Percentiles rank a stretch among this genome's conserved stretches.
Evolutionary conservation across 2,113 vertebrate species (phyloP).

Genomic region (Mungos mungo): DNA sequence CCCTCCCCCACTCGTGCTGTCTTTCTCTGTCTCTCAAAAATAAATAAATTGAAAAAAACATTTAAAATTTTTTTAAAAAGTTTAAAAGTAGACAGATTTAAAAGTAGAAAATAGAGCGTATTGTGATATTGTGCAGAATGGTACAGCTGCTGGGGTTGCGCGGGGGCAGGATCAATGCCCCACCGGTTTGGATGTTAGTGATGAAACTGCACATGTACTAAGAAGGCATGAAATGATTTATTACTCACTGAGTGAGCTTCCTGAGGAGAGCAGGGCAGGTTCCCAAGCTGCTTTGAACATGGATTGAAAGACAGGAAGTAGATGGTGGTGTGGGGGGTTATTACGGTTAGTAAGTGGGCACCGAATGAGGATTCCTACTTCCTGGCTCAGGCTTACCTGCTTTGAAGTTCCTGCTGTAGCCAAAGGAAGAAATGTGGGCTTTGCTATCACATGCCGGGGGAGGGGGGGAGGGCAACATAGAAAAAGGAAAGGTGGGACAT

Average conservation of each 20-base stretch:
- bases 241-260: neutral
- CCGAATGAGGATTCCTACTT: neutral
- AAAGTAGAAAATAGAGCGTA: neutral
- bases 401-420: neutral
- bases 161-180: neutral
- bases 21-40: too few relatives aligned
- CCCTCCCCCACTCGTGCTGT: too few relatives aligned
- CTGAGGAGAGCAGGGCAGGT: neutral
- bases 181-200: neutral
- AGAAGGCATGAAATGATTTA: neutral
- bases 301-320: neutral
- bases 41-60: too few relatives aligned
- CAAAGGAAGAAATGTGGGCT: neutral
- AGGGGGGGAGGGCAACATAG: neutral
- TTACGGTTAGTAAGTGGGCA: neutral
- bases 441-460: neutral
- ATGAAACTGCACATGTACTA: too few relatives aligned
- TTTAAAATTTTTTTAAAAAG: neutral
- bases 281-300: neutral
- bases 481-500: too few relatives aligned
- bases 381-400: rapidly evolving
- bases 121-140: neutral
- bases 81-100: neutral
- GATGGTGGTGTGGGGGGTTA: neutral
- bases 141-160: rapidly evolving